Percentiles rank a stretch among this genome's conserved stretches.
These are phyloP conservation scores for Helicolenus hilgendorfi DNA, from an alignment of 2,797 vertebrate species.

Conservation along the genomic window DNA sequence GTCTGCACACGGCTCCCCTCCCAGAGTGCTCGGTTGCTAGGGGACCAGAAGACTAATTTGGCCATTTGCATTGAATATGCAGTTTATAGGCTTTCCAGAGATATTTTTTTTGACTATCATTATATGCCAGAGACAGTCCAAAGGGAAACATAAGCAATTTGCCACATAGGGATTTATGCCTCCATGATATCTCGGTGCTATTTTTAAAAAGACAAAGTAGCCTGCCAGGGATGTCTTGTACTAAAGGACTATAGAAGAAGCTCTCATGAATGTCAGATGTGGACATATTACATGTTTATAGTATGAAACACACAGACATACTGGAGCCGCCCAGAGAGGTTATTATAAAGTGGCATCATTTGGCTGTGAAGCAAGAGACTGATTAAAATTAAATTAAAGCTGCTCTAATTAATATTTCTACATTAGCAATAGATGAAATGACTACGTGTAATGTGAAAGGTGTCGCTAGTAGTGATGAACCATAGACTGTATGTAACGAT, in stretches of 20 bases:
- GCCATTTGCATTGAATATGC: constrained; percentile 51
- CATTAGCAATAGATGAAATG: neutral
- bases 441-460: neutral
- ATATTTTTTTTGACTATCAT: constrained; percentile 32
- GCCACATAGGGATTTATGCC: constrained; percentile 7
- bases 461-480: neutral
- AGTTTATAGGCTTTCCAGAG: constrained; percentile 60
- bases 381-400: constrained; percentile 11
- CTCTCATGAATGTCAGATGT: neutral
- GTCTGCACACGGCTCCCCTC: constrained; percentile 47
- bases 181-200: neutral
- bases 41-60: constrained; percentile 73
- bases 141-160: constrained; percentile 36
- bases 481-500: too few species aligned
- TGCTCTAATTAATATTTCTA: neutral
- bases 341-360: neutral
- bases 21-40: constrained; percentile 62
- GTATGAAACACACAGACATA: neutral
- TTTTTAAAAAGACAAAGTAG: constrained; percentile 34
- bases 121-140: constrained; percentile 27
- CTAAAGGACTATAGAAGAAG: neutral
- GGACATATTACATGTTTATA: neutral
- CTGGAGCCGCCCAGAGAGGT: neutral
- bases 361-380: neutral
- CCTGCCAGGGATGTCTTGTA: constrained; percentile 1